Conservation (phyloP, 2,888 invertebrate genomes). For the Pseudoips prasinana region DNA sequence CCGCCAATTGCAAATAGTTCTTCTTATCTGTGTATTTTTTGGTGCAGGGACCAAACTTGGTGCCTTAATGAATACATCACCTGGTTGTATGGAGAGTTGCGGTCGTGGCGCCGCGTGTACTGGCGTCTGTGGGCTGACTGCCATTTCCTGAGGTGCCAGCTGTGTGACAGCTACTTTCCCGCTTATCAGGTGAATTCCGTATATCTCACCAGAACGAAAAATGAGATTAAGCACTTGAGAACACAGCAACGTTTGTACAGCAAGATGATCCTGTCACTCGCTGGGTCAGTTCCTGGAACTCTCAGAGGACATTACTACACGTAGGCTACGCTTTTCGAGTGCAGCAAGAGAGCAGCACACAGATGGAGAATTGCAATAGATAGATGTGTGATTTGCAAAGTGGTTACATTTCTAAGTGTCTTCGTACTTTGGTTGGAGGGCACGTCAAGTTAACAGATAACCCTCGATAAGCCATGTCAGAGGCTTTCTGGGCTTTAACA, state of each 20-base stretch:
- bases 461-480: too few species aligned
- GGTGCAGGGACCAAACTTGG: constrained; percentile 88
- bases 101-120: constrained; percentile 95
- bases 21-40: too few species aligned
- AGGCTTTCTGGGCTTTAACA: too few species aligned
- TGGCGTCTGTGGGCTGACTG: constrained; percentile 97
- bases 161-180: constrained; percentile 90
- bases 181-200: constrained; percentile 85
- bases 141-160: constrained; percentile 91
- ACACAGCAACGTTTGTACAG: constrained; percentile 92
- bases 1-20: too few species aligned
- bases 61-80: constrained; percentile 90
- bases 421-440: too few species aligned
- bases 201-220: too few species aligned
- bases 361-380: too few species aligned
- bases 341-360: constrained; percentile 79
- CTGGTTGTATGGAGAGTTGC: constrained; percentile 88
- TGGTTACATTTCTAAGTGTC: too few species aligned
- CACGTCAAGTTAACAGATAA: too few species aligned
- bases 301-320: constrained; percentile 91
- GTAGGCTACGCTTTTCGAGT: constrained; percentile 88
- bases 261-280: constrained; percentile 89
- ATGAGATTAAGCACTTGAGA: too few species aligned
- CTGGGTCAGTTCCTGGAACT: constrained; percentile 88
- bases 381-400: too few species aligned